A percentile compares a stretch with the other conserved stretches of the same genome.
phyloP scores from a whole-genome alignment of 2,113 vertebrate species.

The Misgurnus mizolepis region DNA sequence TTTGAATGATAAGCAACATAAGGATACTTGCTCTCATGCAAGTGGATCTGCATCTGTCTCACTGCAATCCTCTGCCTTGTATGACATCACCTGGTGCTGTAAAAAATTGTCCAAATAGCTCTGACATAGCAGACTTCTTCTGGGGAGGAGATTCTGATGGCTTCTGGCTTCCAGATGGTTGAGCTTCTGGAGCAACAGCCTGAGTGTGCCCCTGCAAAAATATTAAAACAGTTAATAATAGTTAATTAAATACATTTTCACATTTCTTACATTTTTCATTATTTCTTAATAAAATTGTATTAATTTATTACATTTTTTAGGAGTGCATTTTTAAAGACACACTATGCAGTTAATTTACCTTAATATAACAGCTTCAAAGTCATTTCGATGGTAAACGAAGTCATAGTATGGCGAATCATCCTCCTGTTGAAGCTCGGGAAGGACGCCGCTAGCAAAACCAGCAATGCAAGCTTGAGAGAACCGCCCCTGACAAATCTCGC shows the following conservation, averaged over 20 bases:
- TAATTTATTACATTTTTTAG: no score
- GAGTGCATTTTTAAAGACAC: no score
- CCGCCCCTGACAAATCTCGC: no score
- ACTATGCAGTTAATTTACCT: no score
- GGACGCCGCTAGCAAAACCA: no score
- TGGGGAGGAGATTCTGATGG: background rate
- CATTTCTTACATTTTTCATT: no score
- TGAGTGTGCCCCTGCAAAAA: background rate
- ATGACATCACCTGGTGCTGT: background rate
- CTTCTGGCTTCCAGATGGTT: conserved; percentile 6
- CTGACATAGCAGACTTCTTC: conserved; percentile 15
- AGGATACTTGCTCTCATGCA: background rate
- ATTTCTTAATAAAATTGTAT: no score
- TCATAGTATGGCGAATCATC: no score
- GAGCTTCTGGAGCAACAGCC: background rate
- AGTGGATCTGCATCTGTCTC: background rate
- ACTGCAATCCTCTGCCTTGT: background rate
- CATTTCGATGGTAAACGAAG: no score
- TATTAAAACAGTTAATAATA: background rate
- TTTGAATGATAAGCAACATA: background rate
- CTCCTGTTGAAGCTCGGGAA: no score
- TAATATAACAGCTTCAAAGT: no score
- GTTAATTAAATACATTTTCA: background rate
- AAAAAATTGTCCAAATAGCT: conserved; percentile 5
- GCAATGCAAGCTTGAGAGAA: no score